Base-by-base conservation (phyloP, 2,888 invertebrate genomes). In the Hermodice carunculata region DNA sequence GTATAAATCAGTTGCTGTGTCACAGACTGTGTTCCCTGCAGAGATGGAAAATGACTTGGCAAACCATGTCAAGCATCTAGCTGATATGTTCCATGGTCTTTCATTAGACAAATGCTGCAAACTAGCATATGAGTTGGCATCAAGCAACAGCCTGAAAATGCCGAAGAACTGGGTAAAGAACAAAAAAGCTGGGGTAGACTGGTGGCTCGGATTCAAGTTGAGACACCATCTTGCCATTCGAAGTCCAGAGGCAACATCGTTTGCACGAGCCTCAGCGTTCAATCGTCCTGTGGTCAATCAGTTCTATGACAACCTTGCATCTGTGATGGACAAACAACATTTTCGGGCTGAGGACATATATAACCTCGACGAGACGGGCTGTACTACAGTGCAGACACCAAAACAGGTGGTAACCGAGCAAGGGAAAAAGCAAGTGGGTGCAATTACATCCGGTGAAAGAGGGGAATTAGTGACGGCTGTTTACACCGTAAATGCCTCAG, bases 361-460 rank as follows among this genome's bases (percentile, higher is more conserved):
- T 22, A 73, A 73, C 59, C 29, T 51, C 22, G 73, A 71, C 49
- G 73, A 74, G 56, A 74, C 68, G 19, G 73, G 70, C 11, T 56
- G 57, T 42, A 67, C 66, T 8, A 74, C 67, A 17, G 64, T 66
- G 42, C 70, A 74, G 57, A 56, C 40, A 3, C 67, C 73, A 28
- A 37, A 28, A 37, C 22, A 49, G 14, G 61, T 69, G 17, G 34
- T 71, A 4, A 69, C 65, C n/a, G 19, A 22, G n/a, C 63, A 53
- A 17, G 71, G 71, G 11, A 58, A 32, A n/a, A 73, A 66, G 57
- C 69, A 71, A 57, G 66, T 71, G 3, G 73, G 69, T 17, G 40
- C 63, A 4, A 40, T 66, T 8, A 64, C 64, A 14, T 66, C 64
- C n/a, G n/a, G n/a, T 2, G 72, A 72, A 32, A 32, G 68, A 22